Base-by-base conservation (phyloP, 2,888 invertebrate genomes). In the Meloe dianella region DNA sequence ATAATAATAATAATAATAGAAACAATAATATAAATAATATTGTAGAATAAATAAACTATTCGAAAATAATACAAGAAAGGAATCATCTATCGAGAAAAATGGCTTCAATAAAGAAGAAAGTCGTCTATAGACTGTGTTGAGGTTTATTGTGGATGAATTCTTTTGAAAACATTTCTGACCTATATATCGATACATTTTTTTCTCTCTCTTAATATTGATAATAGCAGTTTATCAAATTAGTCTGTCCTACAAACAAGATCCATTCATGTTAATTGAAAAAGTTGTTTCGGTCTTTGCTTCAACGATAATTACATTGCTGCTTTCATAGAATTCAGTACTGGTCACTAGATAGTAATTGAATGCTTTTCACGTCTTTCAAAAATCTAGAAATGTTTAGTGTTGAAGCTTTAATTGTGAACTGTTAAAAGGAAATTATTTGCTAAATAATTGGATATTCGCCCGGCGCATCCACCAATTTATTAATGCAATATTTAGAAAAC, bases 1-100 rank as follows among this genome's bases (percentile, higher is more conserved):
- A n/a, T n/a, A n/a, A n/a, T n/a, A n/a, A n/a, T n/a, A n/a, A 76
- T 73, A 72, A 72, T 67, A 71, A 76, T 72, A 71, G 74, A 70
- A 73, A 73, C 71, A 74, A 67, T 70, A 74, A 74, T 64, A 66
- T 59, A 65, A 63, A 70, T 71, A 73, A 72, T 72, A 68, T 69
- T 66, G 71, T n/a, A 65, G 68, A 63, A 62, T n/a, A 24, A 12
- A 59, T 58, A 54, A 59, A 29, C 10, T 29, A 58, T 22, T 3
- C 2, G 8, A 38, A 47, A 20, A 17, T 9, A 17, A 12, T 2
- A 10, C 4, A 57, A 12, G 17, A 57, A 58, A 30, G 9, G 30
- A 30, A 58, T 58, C 22, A 35, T 14, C 32, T 17, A 35, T 14
- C 32, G 10, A 57, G 14, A 14, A 32, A 7, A 29, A 41, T 41